phyloP scores from a whole-genome alignment of 53 echinoderm and acorn worm species.

The Holothuria scabra region DNA sequence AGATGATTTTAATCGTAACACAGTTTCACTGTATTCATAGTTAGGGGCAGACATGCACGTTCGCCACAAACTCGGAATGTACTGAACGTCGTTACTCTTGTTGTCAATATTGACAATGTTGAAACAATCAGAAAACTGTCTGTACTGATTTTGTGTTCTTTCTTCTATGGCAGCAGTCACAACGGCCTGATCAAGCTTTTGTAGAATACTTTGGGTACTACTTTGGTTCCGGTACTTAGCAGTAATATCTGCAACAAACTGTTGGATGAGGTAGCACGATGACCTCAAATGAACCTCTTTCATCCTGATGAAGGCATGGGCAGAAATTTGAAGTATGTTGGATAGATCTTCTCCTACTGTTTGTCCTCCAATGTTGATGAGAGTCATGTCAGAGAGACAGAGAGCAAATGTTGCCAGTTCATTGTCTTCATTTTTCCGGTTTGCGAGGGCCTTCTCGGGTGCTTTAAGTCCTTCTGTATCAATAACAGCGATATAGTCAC shows the following conservation, averaged over 20 bases:
- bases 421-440: constrained; percentile 34
- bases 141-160: constrained; percentile 28
- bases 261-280: constrained; percentile 28
- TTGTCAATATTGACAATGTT: constrained; percentile 23
- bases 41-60: constrained; percentile 30
- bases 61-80: constrained; percentile 42
- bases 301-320: constrained; percentile 49
- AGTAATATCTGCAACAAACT: constrained; percentile 40
- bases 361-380: constrained; percentile 42
- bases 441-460: constrained; percentile 21
- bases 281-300: constrained; percentile 35
- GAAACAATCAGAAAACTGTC: constrained; percentile 44
- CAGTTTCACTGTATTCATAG: constrained; percentile 41
- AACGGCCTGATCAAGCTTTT: constrained; percentile 27
- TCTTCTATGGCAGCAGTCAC: constrained; percentile 36
- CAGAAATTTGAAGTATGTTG: constrained; percentile 39
- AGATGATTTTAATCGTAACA: constrained; percentile 31
- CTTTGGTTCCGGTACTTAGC: constrained; percentile 27
- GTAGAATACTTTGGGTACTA: constrained; percentile 38
- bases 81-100: neutral
- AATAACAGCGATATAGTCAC: constrained; percentile 31
- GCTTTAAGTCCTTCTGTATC: constrained; percentile 47
- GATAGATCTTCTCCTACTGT: constrained; percentile 42
- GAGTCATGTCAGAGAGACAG: constrained; percentile 44
- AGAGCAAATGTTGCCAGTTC: constrained; percentile 42